Evolutionary conservation across 1,140 invertebrate species (phyloP).

Genomic region (Panagrolaimus sp.): DNA sequence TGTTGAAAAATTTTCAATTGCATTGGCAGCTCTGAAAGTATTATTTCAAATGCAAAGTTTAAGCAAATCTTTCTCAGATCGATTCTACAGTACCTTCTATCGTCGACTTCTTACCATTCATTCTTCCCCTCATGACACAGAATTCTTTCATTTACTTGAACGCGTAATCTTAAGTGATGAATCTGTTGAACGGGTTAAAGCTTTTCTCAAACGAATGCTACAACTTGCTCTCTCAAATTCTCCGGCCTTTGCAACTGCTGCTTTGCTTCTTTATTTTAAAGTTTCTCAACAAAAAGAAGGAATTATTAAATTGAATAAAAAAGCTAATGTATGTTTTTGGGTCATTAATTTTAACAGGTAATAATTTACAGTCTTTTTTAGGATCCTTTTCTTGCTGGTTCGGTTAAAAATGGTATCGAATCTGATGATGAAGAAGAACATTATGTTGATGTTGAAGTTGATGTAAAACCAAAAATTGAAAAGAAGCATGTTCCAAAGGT

Average conservation of each 20-base stretch:
- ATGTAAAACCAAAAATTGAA: slow-evolving; percentile 17
- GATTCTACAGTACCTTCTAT: slow-evolving; percentile 85
- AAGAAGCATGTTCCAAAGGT: not conserved
- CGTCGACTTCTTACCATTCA: slow-evolving; percentile 75
- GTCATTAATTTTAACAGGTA: too few relatives aligned
- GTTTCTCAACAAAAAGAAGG: slow-evolving; percentile 62
- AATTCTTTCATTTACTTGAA: slow-evolving; percentile 80
- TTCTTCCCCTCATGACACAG: slow-evolving; percentile 70
- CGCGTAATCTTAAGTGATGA: slow-evolving; percentile 76
- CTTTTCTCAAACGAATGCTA: slow-evolving; percentile 82
- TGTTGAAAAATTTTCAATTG: slow-evolving; percentile 70
- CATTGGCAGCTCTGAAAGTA: slow-evolving; percentile 78
- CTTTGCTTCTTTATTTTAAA: slow-evolving; percentile 75
- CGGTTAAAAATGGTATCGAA: slow-evolving; percentile 29
- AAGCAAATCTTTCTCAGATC: slow-evolving; percentile 62
- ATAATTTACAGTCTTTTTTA: too few relatives aligned
- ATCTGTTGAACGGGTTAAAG: slow-evolving; percentile 69
- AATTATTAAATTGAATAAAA: slow-evolving; percentile 35
- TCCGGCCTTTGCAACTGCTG: slow-evolving; percentile 69
- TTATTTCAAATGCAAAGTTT: slow-evolving; percentile 74
- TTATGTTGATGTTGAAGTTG: slow-evolving; percentile 55
- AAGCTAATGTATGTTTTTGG: slow-evolving; percentile 30
- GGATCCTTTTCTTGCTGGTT: too few relatives aligned
- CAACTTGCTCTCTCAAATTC: slow-evolving; percentile 67
- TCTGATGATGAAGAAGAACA: slow-evolving; percentile 61